Conservation (phyloP, 2,888 invertebrate genomes). For the Athalia cordata region DNA sequence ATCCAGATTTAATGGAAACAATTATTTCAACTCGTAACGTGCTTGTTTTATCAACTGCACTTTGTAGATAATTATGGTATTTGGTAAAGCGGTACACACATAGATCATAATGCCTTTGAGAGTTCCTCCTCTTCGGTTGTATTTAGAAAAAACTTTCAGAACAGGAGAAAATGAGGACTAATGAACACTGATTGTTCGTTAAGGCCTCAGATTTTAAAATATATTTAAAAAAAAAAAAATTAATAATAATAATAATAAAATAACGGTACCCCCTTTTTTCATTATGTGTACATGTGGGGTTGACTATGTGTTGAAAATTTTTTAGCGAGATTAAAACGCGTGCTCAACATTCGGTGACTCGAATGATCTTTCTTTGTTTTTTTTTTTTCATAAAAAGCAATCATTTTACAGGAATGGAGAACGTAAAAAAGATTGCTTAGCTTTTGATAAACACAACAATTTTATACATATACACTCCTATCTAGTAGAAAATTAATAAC, state of each 20-base stretch:
- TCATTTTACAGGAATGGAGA: constrained; percentile 1
- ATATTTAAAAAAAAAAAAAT: constrained; percentile 18
- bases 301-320: not conserved
- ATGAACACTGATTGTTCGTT: constrained; percentile 21
- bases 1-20: too few species aligned
- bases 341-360: constrained; percentile 12
- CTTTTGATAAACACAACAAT: constrained; percentile 41
- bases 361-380: not conserved
- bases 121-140: not conserved
- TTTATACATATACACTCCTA: constrained; percentile 44
- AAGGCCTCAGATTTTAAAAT: constrained; percentile 13
- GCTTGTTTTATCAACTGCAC: too few species aligned
- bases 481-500: constrained; percentile 48
- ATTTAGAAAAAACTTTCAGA: not conserved
- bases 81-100: not conserved
- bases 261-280: constrained; percentile 11
- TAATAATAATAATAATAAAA: not conserved
- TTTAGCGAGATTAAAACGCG: not conserved
- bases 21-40: too few species aligned
- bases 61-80: too few species aligned
- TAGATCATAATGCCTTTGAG: constrained; percentile 26
- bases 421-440: constrained; percentile 2
- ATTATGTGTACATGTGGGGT: not conserved
- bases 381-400: not conserved
- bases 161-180: constrained; percentile 14